Evolutionary conservation across 2,113 vertebrate genomes (phyloP).

Genomic region (Cyphomyrus plagiostoma): DNA sequence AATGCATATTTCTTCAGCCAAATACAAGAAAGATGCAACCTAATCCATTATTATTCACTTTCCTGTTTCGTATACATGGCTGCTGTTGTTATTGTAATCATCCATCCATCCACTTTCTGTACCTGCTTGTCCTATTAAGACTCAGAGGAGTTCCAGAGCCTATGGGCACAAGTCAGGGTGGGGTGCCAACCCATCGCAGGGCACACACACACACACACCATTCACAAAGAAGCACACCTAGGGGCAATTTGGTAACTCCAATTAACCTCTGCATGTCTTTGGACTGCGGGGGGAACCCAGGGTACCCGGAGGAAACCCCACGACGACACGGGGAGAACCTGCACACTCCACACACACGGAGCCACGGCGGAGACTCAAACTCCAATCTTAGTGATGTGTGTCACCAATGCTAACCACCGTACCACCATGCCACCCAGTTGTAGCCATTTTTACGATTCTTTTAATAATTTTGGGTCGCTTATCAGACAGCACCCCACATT

Average conservation of each 20-base stretch:
- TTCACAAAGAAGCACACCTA: not conserved
- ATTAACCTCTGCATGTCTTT: not conserved
- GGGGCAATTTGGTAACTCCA: not conserved
- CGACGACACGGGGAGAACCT: not conserved
- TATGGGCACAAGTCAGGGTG: not conserved
- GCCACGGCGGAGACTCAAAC: not conserved
- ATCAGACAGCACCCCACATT: not conserved
- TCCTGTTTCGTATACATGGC: not conserved
- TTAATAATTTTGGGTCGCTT: not conserved
- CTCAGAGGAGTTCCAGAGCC: not conserved
- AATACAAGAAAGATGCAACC: not conserved
- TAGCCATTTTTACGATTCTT: not conserved
- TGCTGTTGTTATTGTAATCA: not conserved
- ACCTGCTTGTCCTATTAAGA: not conserved
- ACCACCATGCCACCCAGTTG: not conserved
- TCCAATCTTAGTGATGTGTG: not conserved
- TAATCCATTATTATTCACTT: not conserved
- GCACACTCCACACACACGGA: not conserved
- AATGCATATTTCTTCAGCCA: not conserved
- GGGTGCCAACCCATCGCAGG: not conserved
- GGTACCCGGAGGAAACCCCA: not conserved
- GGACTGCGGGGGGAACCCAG: not conserved
- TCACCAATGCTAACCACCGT: not conserved
- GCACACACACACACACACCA: not conserved
- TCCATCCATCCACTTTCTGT: not conserved